phyloP scores from a whole-genome alignment of 2,888 invertebrate species.

The Lucinisca nassula region DNA sequence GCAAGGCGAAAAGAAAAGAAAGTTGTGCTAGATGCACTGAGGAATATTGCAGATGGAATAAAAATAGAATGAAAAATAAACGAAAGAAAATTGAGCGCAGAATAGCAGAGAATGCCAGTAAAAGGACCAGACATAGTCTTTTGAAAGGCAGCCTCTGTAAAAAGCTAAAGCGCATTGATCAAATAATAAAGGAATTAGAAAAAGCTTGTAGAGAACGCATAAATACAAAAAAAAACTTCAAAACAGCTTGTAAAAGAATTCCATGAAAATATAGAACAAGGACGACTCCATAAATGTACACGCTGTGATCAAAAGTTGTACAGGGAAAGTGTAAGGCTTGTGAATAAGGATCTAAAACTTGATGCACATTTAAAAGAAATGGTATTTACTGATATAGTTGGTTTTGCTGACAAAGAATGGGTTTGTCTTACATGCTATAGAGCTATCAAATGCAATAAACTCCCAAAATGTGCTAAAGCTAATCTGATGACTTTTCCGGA shows the following conservation, averaged over 20 bases:
- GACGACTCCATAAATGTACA: constrained; percentile 28
- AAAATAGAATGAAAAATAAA: not conserved
- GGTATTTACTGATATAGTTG: not conserved
- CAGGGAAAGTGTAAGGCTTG: constrained; percentile 18
- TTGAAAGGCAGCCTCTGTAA: not conserved
- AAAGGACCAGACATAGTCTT: not conserved
- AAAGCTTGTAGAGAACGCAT: not conserved
- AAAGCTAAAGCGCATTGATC: not conserved
- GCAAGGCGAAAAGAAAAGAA: not conserved
- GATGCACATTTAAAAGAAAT: not conserved
- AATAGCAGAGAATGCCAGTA: not conserved
- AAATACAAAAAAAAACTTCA: not conserved
- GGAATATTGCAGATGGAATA: not conserved
- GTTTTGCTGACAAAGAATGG: constrained; percentile 18
- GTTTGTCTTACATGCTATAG: constrained; percentile 10
- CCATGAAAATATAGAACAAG: not conserved
- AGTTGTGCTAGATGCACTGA: not conserved
- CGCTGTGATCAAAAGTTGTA: constrained; percentile 35
- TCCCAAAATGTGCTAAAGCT: not conserved
- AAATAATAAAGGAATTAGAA: not conserved
- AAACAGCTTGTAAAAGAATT: not conserved
- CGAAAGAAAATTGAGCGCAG: not conserved
- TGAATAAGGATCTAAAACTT: too few relatives aligned
- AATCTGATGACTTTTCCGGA: constrained; percentile 9
- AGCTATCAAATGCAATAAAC: not conserved